These are phyloP conservation scores for Epinephelus fuscoguttatus DNA, from an alignment of 2,113 vertebrate species.

Conservation along the genomic window DNA sequence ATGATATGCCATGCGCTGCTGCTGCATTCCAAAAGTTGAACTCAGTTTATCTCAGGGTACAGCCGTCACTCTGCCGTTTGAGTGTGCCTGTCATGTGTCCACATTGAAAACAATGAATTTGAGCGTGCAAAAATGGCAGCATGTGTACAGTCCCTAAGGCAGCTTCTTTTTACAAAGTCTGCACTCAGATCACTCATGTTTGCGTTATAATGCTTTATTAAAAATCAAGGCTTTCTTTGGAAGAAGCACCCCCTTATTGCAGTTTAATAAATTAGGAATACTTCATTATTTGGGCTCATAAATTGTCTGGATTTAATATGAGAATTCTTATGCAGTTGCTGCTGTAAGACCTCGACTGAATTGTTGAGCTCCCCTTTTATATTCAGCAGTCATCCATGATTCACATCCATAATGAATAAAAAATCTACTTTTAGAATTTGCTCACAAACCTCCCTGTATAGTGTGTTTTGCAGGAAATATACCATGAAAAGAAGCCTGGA, in stretches of 20 bases:
- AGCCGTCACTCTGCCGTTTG: too few species aligned
- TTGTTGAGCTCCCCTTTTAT: not conserved
- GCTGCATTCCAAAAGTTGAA: too few species aligned
- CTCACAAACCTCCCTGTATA: not conserved
- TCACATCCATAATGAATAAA: slow-evolving; percentile 23
- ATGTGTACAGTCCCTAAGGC: too few species aligned
- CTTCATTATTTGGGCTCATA: not conserved
- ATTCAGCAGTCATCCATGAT: slow-evolving; percentile 19
- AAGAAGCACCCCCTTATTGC: not conserved
- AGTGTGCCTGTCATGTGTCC: too few species aligned
- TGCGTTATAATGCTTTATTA: not conserved
- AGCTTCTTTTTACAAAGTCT: too few species aligned
- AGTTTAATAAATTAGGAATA: not conserved
- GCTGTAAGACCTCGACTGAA: not conserved
- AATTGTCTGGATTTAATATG: not conserved
- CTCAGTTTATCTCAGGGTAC: too few species aligned
- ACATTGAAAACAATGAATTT: too few species aligned
- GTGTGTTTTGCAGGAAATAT: not conserved
- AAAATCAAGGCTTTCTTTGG: not conserved
- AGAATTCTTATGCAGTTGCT: not conserved
- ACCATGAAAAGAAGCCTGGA: not conserved
- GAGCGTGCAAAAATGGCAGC: too few species aligned
- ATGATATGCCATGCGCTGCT: too few species aligned
- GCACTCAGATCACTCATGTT: not conserved
- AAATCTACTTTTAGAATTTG: slow-evolving; percentile 13